Conservation (phyloP, 2,888 invertebrate genomes). For the Phorcus lineatus region DNA sequence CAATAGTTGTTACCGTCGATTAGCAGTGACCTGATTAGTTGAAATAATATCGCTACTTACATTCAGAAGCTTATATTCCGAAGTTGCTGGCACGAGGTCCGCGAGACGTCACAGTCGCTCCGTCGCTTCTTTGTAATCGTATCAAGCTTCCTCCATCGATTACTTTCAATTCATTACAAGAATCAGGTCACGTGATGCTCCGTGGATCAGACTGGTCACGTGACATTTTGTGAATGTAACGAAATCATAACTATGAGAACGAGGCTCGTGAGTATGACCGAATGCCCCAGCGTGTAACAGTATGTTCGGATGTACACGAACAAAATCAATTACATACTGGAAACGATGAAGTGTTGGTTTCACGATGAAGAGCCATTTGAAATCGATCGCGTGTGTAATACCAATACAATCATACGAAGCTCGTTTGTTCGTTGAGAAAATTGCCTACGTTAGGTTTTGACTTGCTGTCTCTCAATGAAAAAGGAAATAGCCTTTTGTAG, state of each 20-base stretch:
- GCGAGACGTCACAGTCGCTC: neutral
- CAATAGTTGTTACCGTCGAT: too few species aligned
- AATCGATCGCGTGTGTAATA: too few species aligned
- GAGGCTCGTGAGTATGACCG: neutral
- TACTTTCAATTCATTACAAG: constrained; percentile 13
- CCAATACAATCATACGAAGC: too few species aligned
- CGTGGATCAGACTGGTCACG: neutral
- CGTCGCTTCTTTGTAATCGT: neutral
- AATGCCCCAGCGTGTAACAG: neutral
- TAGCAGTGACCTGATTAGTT: too few species aligned
- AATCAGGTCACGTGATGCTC: neutral
- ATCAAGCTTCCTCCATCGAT: neutral
- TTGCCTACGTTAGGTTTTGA: too few species aligned
- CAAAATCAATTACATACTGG: neutral
- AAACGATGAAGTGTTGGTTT: too few species aligned
- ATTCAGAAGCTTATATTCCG: too few species aligned
- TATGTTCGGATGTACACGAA: neutral
- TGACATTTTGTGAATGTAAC: neutral
- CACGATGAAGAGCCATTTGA: too few species aligned
- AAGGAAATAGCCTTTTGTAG: too few species aligned
- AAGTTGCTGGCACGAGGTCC: neutral
- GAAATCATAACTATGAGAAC: neutral
- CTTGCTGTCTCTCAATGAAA: too few species aligned
- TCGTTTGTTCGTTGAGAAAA: too few species aligned
- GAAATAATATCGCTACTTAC: too few species aligned